Base-by-base conservation (phyloP, 1,140 invertebrate species). In the Drosophila mojavensis region DNA sequence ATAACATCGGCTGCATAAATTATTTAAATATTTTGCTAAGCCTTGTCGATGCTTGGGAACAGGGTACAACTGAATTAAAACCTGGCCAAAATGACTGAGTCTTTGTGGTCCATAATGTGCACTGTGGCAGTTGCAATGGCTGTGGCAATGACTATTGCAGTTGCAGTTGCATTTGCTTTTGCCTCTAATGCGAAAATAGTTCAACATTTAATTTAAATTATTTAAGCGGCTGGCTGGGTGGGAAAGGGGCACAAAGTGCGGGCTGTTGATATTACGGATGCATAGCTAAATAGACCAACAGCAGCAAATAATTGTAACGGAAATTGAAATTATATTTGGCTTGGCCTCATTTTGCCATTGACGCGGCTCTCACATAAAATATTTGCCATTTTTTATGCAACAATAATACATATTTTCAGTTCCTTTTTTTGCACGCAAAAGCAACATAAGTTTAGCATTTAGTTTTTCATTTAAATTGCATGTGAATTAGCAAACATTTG, bases 311-410 rank as follows among this genome's bases (percentile, higher is more conserved):
- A 88, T 79, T 82, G 76, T 76, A 86, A 65, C 83, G 83, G 84
- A 86, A 89, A 86, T 86, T 83, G 79, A 89, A 88, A 89, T 78
- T 86, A 82, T 89, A 67, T 79, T 77, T 79, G 70, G 76, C 79
- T 82, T 74, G 62, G 73, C 47, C 68, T 82, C 77, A 69, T 83
- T 83, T 74, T 59, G 36, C 33, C 77, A 73, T 77, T 79, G 50
- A 26, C 43, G 41, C 59, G 48, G 41, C 33, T 58, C 61, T 66
- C 61, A 71, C 56, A 77, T 69, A 56, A 79, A 77, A 77, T 54
- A 61, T 58, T 10, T 39, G 7, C 43, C 24, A 53, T 75, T 51
- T 58, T 43, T 6, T 30, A 36, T 41, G 30, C 7, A 15, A 45
- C n/a, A 7, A 17, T 45, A 9, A 33, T 30, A 17, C 17, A 45